Evolutionary conservation across 2,797 vertebrate genomes (phyloP), one percentile per base, ranked within the genome.

Genomic region (Rachycentron canadum): DNA sequence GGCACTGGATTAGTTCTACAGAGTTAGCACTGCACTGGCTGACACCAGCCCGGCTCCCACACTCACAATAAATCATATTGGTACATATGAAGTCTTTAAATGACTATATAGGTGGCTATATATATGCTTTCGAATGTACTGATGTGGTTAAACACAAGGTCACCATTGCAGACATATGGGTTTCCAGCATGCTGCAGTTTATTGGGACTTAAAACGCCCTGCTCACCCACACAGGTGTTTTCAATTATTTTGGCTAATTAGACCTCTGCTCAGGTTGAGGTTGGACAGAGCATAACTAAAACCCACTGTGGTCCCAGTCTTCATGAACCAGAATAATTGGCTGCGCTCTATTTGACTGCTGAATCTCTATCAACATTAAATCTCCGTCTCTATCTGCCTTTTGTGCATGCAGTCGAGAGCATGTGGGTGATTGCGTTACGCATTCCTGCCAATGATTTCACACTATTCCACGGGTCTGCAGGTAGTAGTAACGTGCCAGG

Each of bases 371-470:
- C 17, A 36, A 13, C 21, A 13, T 50, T 50, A 23, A 50, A 47
- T 47, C 45, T n/a, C 45, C 21, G 21, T 10, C 45, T 25, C 43
- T 45, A 36, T 36, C 34, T 36, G 7, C 7, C 43, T 60, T 5
- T 19, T 21, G 19, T 17, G 41, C 56, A 50, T 4, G 41, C 32
- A 58, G 49, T 11, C 23, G 7, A 34, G 21, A 64, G 34, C 25
- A 11, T 16, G n/a, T 45, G 52, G 19, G 43, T 59, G 26, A 32
- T 5, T n/a, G 6, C 16, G 6, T 7, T 10, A 30, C 30, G 45
- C 61, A 66, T n/a, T 34, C 26, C 62, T 47, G 55, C 16, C 25
- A 16, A 43, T 17, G 19, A 25, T 57, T 58, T 71, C 14, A 55
- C 16, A 32, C 21, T 30, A 0, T 7, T 17, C 43, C 32, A 50